These are phyloP conservation scores for Caracal caracal DNA, from an alignment of 2,113 vertebrate genomes.

Conservation along the genomic window DNA sequence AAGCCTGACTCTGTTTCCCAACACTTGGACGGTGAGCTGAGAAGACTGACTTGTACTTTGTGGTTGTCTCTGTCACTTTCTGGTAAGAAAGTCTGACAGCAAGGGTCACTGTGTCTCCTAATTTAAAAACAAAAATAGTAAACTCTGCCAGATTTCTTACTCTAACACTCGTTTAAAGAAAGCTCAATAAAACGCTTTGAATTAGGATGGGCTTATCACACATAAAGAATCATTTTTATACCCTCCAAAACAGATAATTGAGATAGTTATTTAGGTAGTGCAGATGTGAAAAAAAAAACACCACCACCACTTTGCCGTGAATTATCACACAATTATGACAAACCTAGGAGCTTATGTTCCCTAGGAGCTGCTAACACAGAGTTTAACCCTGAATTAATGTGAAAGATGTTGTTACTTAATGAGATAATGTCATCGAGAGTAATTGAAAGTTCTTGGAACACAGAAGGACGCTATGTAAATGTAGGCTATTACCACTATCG, in stretches of 20 bases:
- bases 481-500: not conserved
- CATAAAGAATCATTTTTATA: not conserved
- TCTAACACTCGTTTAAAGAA: not conserved
- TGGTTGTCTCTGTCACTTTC: not conserved
- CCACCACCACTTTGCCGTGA: not conserved
- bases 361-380: not conserved
- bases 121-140: not conserved
- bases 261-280: not conserved
- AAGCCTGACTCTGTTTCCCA: not conserved
- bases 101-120: not conserved
- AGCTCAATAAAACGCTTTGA: not conserved
- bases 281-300: not conserved
- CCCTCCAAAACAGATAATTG: not conserved
- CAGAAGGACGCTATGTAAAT: not conserved
- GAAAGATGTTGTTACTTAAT: not conserved
- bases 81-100: not conserved
- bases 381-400: not conserved
- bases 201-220: not conserved
- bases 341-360: not conserved
- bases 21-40: rapidly evolving
- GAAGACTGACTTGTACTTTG: not conserved
- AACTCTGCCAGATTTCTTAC: not conserved
- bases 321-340: not conserved
- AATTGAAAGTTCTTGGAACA: not conserved
- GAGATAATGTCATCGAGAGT: not conserved